Evolutionary conservation across 2,113 vertebrate genomes (phyloP).

Genomic region (Ptyas mucosa): DNA sequence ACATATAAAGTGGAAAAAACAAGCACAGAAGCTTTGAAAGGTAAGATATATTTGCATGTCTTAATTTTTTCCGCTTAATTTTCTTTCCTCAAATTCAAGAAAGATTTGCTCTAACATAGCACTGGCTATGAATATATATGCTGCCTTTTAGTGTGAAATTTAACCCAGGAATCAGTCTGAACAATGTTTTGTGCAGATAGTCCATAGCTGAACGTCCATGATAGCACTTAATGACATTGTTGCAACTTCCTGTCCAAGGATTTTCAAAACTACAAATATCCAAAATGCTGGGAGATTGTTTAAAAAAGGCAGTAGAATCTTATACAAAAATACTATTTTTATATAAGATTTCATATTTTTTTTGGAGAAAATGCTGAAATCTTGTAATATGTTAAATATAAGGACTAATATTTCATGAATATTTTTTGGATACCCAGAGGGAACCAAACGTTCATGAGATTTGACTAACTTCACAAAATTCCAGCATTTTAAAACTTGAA

Average conservation of each 20-base stretch:
- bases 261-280: background rate
- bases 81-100: background rate
- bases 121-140: background rate
- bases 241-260: background rate
- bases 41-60: conserved; percentile 55
- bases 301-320: background rate
- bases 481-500: background rate
- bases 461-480: background rate
- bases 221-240: background rate
- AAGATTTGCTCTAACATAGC: background rate
- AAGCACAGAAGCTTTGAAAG: conserved; percentile 78
- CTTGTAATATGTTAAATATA: background rate
- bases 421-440: background rate
- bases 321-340: background rate
- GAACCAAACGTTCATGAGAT: background rate
- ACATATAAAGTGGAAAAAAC: conserved; percentile 73
- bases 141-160: background rate
- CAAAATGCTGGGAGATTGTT: no score
- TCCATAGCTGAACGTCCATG: background rate
- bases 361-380: no score
- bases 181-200: background rate
- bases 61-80: background rate
- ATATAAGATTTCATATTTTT: background rate
- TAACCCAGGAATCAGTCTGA: background rate
- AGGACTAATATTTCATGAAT: no score